phyloP scores from a whole-genome alignment of 2,888 invertebrate genomes.

The Caenorhabditis doughertyi region DNA sequence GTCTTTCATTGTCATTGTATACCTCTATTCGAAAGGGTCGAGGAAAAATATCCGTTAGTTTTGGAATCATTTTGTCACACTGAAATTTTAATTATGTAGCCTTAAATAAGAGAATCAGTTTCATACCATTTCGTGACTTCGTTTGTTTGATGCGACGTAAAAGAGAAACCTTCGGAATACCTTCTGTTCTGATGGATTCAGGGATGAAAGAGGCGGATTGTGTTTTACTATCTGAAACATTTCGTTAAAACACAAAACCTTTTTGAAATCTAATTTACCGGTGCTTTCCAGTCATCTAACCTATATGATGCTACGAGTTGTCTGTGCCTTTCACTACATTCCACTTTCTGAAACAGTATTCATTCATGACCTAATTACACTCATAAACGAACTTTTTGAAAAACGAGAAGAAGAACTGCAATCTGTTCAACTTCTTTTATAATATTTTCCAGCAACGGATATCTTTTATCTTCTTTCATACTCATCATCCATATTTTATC shows the following conservation, averaged over 20 bases:
- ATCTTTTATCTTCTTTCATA: constrained; percentile 46
- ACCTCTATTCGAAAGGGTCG: constrained; percentile 43
- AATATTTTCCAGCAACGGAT: constrained; percentile 33
- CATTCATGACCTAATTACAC: neutral
- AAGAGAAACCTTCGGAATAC: constrained; percentile 48
- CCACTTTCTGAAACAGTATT: constrained; percentile 25
- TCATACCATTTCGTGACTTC: constrained; percentile 26
- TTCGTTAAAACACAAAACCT: neutral
- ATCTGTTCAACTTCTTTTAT: constrained; percentile 52
- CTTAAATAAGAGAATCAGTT: neutral
- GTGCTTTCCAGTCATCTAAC: constrained; percentile 40
- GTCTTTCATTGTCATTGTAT: constrained; percentile 35
- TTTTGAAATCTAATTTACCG: neutral
- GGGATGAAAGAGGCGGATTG: constrained; percentile 35
- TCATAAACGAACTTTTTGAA: constrained; percentile 49
- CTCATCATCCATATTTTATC: constrained; percentile 60
- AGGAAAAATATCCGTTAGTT: constrained; percentile 11
- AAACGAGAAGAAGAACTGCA: constrained; percentile 37
- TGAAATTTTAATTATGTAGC: constrained; percentile 19
- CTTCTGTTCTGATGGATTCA: constrained; percentile 45
- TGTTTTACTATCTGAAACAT: constrained; percentile 24
- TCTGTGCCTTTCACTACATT: constrained; percentile 50
- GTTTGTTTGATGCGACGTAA: constrained; percentile 33
- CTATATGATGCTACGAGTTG: constrained; percentile 38
- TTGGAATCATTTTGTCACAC: constrained; percentile 39